Evolutionary conservation across 1,140 invertebrate species (phyloP).

Genomic region (Heliothis subflexa): DNA sequence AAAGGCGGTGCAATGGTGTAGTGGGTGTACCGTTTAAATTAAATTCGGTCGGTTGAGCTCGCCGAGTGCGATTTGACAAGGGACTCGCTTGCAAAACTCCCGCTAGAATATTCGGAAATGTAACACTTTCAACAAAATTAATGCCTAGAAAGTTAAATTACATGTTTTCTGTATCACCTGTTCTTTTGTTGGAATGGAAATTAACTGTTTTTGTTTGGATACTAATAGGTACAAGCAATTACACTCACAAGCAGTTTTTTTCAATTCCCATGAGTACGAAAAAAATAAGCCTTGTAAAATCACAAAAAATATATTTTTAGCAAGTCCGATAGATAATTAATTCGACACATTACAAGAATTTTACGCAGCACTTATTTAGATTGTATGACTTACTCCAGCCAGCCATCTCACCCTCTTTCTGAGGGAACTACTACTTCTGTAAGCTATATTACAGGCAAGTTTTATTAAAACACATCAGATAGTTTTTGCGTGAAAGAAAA

Average conservation of each 20-base stretch:
- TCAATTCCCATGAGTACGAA: no score
- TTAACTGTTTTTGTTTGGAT: background rate
- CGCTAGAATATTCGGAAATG: constrained; percentile 47
- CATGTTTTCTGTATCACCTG: constrained; percentile 8
- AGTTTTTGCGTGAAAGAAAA: background rate
- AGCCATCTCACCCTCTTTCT: no score
- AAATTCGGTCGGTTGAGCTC: constrained; percentile 46
- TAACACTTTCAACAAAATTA: constrained; percentile 52
- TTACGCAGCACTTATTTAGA: no score
- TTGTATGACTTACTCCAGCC: no score
- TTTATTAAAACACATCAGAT: no score
- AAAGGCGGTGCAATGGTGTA: constrained; percentile 18
- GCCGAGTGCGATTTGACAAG: constrained; percentile 48
- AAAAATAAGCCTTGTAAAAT: no score
- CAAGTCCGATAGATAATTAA: no score
- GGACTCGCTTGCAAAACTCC: constrained; percentile 43
- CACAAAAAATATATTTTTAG: no score
- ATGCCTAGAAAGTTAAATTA: constrained; percentile 50
- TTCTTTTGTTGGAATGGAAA: background rate
- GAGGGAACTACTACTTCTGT: no score
- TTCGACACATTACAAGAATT: no score
- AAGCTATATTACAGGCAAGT: no score
- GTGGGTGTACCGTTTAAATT: constrained; percentile 44
- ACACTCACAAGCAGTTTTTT: no score
- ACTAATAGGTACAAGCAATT: background rate